These are phyloP conservation scores for Orgyia antiqua DNA, from an alignment of 2,888 invertebrate species.

Conservation along the genomic window DNA sequence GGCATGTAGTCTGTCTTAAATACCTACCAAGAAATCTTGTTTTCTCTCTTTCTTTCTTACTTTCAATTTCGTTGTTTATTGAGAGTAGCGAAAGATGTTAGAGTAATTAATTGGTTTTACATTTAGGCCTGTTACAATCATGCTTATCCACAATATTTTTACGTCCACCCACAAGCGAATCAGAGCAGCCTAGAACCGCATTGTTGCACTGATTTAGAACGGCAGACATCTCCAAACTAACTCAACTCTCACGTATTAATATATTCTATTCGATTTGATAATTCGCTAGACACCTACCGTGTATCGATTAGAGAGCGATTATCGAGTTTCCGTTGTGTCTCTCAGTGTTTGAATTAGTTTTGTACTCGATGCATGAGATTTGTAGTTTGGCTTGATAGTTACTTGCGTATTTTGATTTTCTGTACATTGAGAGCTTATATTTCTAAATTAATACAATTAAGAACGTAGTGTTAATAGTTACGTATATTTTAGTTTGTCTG, in stretches of 20 bases:
- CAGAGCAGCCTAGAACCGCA: slow-evolving; percentile 63
- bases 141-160: slow-evolving; percentile 36
- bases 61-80: too few species aligned
- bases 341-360: slow-evolving; percentile 10
- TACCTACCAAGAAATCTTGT: too few species aligned
- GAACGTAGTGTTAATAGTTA: too few species aligned
- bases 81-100: too few species aligned
- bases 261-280: slow-evolving; percentile 73
- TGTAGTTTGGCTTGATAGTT: slow-evolving; percentile 12
- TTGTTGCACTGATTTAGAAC: slow-evolving; percentile 69
- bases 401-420: slow-evolving; percentile 1
- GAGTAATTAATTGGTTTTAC: too few species aligned
- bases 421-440: too few species aligned
- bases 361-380: slow-evolving; percentile 8
- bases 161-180: slow-evolving; percentile 58
- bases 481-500: too few species aligned
- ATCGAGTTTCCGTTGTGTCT: slow-evolving; percentile 18
- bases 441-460: too few species aligned
- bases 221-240: slow-evolving; percentile 60
- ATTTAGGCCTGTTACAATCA: too few species aligned
- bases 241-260: slow-evolving; percentile 69
- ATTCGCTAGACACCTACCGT: slow-evolving; percentile 54
- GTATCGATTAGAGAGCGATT: slow-evolving; percentile 58
- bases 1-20: too few species aligned
- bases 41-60: too few species aligned